phyloP scores from a whole-genome alignment of 2,888 invertebrate genomes.

The Amaurobius ferox region DNA sequence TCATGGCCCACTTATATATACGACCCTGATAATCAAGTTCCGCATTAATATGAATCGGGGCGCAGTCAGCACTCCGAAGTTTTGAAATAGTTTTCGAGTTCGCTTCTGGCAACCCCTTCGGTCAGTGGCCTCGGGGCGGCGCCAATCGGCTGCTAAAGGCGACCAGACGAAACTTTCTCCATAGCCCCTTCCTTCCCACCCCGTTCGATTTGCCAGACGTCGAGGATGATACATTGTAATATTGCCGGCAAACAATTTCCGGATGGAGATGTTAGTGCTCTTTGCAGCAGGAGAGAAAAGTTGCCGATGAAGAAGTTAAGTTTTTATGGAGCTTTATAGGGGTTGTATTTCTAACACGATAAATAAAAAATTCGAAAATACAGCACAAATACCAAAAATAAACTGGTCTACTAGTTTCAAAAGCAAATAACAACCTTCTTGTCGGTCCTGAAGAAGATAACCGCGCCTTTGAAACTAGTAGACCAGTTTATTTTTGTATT shows the following conservation, averaged over 20 bases:
- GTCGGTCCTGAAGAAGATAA: too few species aligned
- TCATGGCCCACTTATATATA: too few species aligned
- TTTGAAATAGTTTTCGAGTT: conserved; percentile 30
- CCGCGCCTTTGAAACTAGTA: too few species aligned
- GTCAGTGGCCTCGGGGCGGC: conserved; percentile 60
- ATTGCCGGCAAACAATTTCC: conserved; percentile 28
- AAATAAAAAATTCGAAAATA: too few species aligned
- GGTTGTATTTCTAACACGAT: too few species aligned
- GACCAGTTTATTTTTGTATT: too few species aligned
- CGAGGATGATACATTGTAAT: conserved; percentile 22
- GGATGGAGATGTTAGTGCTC: background rate
- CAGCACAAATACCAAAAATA: too few species aligned
- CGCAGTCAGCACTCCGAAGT: background rate
- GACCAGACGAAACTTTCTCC: conserved; percentile 39
- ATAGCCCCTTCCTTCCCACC: conserved; percentile 2
- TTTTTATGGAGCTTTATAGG: too few species aligned
- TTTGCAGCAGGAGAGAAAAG: background rate
- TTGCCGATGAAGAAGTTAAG: too few species aligned
- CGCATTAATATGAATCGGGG: background rate
- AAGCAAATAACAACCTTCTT: too few species aligned
- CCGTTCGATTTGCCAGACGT: conserved; percentile 9
- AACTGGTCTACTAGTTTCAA: too few species aligned
- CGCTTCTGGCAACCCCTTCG: conserved; percentile 48
- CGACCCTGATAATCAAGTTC: too few species aligned
- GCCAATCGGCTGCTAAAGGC: conserved; percentile 37